Evolutionary conservation across 2,797 vertebrate genomes (phyloP).

Genomic region (Pipistrellus nathusii): DNA sequence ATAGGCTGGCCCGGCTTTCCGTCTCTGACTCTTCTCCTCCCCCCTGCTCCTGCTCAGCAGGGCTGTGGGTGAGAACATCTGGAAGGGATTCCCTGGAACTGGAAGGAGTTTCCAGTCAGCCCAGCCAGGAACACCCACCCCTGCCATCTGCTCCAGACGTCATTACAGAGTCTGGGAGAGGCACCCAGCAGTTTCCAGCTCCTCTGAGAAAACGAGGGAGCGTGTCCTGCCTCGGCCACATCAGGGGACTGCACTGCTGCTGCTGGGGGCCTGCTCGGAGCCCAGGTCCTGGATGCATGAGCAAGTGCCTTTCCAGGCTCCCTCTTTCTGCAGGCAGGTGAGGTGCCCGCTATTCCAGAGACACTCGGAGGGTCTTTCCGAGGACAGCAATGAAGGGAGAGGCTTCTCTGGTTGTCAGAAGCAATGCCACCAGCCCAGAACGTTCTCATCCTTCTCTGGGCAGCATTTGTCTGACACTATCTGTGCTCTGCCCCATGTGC

Average conservation of each 20-base stretch:
- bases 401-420: not conserved
- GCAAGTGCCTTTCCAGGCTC: not conserved
- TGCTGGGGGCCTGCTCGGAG: not conserved
- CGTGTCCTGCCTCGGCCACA: not conserved
- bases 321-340: not conserved
- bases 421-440: not conserved
- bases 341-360: not conserved
- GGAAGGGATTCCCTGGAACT: slow-evolving; percentile 76
- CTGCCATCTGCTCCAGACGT: slow-evolving; percentile 73
- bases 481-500: not conserved
- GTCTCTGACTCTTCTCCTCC: not conserved
- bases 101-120: slow-evolving; percentile 69
- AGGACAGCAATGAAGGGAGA: not conserved
- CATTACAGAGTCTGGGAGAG: not conserved
- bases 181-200: not conserved
- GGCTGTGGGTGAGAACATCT: slow-evolving; percentile 78
- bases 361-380: not conserved
- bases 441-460: not conserved
- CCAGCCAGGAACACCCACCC: slow-evolving; percentile 68
- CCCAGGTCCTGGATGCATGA: fast-evolving
- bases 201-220: not conserved
- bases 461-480: fast-evolving
- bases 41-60: not conserved
- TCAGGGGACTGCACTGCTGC: not conserved
- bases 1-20: not conserved